These are phyloP conservation scores for Chromobotia macracanthus DNA, from an alignment of 2,797 vertebrate species.

Conservation along the genomic window DNA sequence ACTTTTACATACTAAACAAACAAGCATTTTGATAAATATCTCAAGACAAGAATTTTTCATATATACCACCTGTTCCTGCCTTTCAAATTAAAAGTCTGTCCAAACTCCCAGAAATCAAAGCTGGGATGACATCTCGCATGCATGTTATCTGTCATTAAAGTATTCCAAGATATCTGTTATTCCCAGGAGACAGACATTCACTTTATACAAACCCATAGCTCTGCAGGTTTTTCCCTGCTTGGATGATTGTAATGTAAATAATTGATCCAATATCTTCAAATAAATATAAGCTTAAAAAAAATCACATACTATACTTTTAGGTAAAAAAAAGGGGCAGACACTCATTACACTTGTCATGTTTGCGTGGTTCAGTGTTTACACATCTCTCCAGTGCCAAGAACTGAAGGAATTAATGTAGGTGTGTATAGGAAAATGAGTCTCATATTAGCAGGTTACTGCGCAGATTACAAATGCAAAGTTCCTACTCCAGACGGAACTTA, in stretches of 20 bases:
- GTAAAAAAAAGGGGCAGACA: not conserved
- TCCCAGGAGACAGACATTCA: not conserved
- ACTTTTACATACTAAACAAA: not conserved
- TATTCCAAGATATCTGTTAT: not conserved
- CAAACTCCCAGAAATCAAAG: not conserved
- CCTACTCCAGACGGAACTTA: conserved; percentile 2
- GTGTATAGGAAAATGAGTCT: conserved; percentile 15
- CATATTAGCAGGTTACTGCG: not conserved
- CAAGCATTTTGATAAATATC: not conserved
- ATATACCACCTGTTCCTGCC: not conserved
- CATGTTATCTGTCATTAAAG: not conserved
- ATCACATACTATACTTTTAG: not conserved
- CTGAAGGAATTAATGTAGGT: conserved; percentile 5
- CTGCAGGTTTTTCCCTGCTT: not conserved
- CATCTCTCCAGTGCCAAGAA: conserved; percentile 17
- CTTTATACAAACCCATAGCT: not conserved
- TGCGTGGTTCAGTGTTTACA: conserved; percentile 15
- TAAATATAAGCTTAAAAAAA: not conserved
- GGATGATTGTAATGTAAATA: not conserved
- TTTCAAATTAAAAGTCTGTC: not conserved
- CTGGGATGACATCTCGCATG: not conserved
- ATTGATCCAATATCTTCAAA: not conserved
- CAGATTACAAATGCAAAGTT: conserved; percentile 10
- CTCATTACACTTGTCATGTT: conserved; percentile 13
- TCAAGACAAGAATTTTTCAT: not conserved